Base-by-base conservation (phyloP, 2,888 invertebrate species). In the Stenchaetothrips biformis region DNA sequence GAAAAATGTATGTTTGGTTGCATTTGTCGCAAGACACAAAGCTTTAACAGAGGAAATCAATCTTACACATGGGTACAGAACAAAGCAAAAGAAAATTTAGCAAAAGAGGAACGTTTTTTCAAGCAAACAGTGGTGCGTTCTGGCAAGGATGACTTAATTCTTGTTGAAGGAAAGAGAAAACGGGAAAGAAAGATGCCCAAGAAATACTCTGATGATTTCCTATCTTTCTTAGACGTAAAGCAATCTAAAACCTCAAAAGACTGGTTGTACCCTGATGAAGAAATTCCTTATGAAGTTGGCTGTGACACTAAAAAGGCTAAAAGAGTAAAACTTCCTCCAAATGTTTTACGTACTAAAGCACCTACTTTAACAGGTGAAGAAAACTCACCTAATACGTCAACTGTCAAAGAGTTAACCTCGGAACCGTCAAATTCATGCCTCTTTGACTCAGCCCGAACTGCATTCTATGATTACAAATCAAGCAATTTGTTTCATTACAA, bases 81-180 rank as follows among this genome's bases (percentile, higher is more conserved):
- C 67, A 74, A 74, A 74, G 67, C 67, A 6, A 74, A 74, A 74
- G 25, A 21, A 74, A 74, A 74, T 25, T 8, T 74, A 25, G 67
- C 67, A 7, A 74, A 74, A 74, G 67, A 74, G 25, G 67, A 74
- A 74, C 21, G 25, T 21, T 21, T 25, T 7, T 74, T 74, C 11
- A 74, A 74, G 67, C 67, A 21, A 25, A 74, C 67, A 74, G 67
- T 74, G 21, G 67, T 74, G 25, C 21, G 67, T 7, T 74, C 67
- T 0, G 67, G 25, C 9, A 74, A 74, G 7, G 67, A 74, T 25
- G 67, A 25, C 7, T 74, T 74, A 7, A 25, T 74, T 21, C 21
- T 74, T 74, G 67, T 74, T 21, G 67, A 74, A 25, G 67, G 21
- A 21, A 74, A 25, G 25, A 74, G 67, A 25, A 74, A 74, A 74